Conservation (phyloP, 2,113 vertebrate genomes). For the Mionectes macconnelli region DNA sequence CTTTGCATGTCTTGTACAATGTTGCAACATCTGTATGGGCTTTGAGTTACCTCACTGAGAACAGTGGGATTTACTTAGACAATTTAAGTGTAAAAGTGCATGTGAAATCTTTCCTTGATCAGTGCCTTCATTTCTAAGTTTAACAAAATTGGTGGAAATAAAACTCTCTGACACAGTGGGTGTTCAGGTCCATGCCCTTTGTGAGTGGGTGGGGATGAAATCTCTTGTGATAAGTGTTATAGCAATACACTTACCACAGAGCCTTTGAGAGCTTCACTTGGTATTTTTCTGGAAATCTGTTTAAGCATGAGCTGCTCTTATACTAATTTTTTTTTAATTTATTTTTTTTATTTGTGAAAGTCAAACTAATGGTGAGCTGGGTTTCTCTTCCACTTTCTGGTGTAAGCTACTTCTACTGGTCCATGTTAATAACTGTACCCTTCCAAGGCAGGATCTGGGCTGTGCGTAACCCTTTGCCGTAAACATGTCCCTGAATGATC, state of each 20-base stretch:
- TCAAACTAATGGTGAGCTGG: background rate
- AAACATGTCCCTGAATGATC: background rate
- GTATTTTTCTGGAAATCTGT: background rate
- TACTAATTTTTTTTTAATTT: background rate
- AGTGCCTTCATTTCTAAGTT: background rate
- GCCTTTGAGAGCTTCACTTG: background rate
- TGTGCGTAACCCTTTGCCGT: background rate
- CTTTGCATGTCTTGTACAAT: fast-evolving
- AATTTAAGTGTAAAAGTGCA: background rate
- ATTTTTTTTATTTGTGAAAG: background rate
- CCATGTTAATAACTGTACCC: background rate
- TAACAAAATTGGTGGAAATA: background rate
- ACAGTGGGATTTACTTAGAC: background rate
- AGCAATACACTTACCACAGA: background rate
- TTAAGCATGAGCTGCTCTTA: background rate
- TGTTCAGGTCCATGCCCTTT: background rate
- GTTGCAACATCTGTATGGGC: background rate
- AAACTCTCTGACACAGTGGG: background rate
- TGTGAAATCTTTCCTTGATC: background rate
- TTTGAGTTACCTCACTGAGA: background rate
- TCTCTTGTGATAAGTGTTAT: background rate
- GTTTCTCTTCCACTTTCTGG: background rate
- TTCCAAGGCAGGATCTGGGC: background rate
- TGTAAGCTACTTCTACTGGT: background rate
- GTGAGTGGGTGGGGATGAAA: background rate